Conservation (phyloP, 2,797 vertebrate genomes). For the Notolabrus celidotus region DNA sequence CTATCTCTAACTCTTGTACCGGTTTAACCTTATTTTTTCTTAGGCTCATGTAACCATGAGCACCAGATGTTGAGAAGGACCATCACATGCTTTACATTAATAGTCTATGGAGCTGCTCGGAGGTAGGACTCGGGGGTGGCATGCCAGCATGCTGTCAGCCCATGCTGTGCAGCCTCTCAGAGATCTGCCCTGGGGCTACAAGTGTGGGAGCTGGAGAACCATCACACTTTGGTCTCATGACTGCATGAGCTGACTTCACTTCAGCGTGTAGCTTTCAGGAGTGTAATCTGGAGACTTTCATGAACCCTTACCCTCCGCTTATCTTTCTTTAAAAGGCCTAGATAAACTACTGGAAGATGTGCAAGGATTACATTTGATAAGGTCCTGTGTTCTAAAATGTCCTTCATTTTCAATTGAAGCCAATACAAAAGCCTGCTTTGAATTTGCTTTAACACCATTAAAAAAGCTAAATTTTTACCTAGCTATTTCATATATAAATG, state of each 20-base stretch:
- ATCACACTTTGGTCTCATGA: slow-evolving; percentile 77
- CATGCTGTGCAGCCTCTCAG: slow-evolving; percentile 37
- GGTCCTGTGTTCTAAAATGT: not conserved
- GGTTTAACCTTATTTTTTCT: slow-evolving; percentile 28
- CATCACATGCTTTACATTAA: slow-evolving; percentile 41
- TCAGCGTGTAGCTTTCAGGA: slow-evolving; percentile 40
- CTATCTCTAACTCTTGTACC: not conserved
- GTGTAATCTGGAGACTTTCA: slow-evolving; percentile 48
- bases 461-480: slow-evolving; percentile 1
- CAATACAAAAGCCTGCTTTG: not conserved
- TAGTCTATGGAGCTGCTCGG: slow-evolving; percentile 34
- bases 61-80: slow-evolving; percentile 41
- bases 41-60: slow-evolving; percentile 6
- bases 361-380: slow-evolving; percentile 24
- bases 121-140: slow-evolving; percentile 15
- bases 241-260: slow-evolving; percentile 38
- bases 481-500: not conserved
- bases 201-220: slow-evolving; percentile 46
- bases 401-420: slow-evolving; percentile 19
- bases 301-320: slow-evolving; percentile 38
- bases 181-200: slow-evolving; percentile 52
- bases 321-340: slow-evolving; percentile 35
- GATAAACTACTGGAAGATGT: slow-evolving; percentile 13
- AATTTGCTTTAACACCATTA: not conserved
- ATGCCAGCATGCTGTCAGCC: slow-evolving; percentile 28